Conservation (phyloP, 2,113 vertebrate genomes). For the Poecile atricapillus region DNA sequence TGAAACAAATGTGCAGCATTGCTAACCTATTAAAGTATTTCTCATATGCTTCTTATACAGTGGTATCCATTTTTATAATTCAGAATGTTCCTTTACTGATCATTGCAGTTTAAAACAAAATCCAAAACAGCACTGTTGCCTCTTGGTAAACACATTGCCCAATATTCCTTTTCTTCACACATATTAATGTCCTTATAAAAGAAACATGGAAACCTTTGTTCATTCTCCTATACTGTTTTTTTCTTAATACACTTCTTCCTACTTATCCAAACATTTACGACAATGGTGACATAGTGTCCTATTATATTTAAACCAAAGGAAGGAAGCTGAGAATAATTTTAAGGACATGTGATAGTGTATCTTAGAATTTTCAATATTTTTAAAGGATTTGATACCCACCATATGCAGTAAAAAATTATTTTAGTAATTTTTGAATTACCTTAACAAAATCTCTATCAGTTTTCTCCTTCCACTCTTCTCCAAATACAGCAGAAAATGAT, state of each 20-base stretch:
- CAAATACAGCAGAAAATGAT: slow-evolving; percentile 96
- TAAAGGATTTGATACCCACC: background rate
- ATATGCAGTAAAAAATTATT: background rate
- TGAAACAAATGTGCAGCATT: background rate
- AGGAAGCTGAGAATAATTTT: background rate
- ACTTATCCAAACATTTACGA: background rate
- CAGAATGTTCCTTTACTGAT: background rate
- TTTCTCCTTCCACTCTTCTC: slow-evolving; percentile 98
- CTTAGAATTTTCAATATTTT: background rate
- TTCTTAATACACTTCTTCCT: background rate
- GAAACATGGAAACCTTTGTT: background rate
- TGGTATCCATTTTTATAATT: background rate
- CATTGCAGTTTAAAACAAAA: background rate
- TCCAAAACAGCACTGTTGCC: background rate
- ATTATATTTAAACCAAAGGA: background rate
- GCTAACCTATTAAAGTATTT: background rate
- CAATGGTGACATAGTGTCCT: background rate
- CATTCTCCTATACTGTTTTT: background rate
- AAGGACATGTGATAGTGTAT: background rate
- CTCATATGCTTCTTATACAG: background rate
- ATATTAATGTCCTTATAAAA: background rate
- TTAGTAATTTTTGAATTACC: slow-evolving; percentile 75
- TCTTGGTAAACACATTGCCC: background rate
- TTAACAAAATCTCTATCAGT: slow-evolving; percentile 97
- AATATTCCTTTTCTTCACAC: background rate